Evolutionary conservation across 2,797 vertebrate genomes (phyloP), one percentile per base, ranked within the genome.

Genomic region (Pyrocephalus nanus): DNA sequence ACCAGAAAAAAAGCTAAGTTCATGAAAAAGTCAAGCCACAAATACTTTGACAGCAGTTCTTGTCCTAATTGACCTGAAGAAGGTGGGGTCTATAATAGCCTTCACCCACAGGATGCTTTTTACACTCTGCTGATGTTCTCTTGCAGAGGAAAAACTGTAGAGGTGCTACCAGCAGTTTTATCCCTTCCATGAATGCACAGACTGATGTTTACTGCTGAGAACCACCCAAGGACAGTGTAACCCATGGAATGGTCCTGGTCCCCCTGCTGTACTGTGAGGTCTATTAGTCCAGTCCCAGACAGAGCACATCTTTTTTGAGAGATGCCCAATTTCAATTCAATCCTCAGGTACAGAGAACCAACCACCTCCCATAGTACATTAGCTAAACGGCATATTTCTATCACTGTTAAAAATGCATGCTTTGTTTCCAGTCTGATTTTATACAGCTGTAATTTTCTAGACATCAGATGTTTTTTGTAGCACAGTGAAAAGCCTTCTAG

Each of bases 391-490:
- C 43, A 25, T 54, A 51, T 18, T 8, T 73, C 55, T n/a, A 16
- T 32, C 54, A 42, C 25, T 48, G 21, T 57, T 86, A 76, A 89
- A 93, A 92, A 81, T 19, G 43, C 8, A 48, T 1, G 0, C 20
- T 73, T 61, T 87, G 9, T 54, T 96, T 61, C 67, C n/a, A 57
- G 25, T 53, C 42, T 93, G 29, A 66, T 85, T 73, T 92, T 54
- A 67, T 38, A 47, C 2, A 20, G 57, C 45, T 77, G 32, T 25
- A 57, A 40, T 64, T 79, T 45, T 86, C 53, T 85, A 69, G 71
- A 67, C 29, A 72, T 36, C 1, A 6, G 15, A 62, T 48, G 15
- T 5, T 54, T 80, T 53, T 69, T 82, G 50, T 53, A 90, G 25
- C 21, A 58, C 0, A 17, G 29, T 32, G 48, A 89, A 89, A 38